Base-by-base conservation (phyloP, 2,888 invertebrate genomes). In the Eumacrocentrus americanus region DNA sequence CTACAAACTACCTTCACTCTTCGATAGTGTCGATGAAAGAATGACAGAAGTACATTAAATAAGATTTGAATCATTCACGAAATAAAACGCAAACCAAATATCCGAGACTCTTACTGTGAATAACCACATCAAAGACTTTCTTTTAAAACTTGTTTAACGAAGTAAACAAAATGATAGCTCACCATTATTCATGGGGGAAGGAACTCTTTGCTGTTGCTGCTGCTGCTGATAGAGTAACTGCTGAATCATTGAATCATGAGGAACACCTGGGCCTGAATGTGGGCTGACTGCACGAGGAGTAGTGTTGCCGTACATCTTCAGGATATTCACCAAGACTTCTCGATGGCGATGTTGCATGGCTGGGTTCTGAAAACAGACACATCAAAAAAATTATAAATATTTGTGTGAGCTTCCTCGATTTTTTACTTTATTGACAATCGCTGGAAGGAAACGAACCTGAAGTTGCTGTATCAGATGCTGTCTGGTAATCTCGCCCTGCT, bases 391-490 rank as follows among this genome's bases (percentile, higher is more conserved):
- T 16, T 20, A 20, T n/a, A 22, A 12, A 23, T 48, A n/a, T 38
- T n/a, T 35, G n/a, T n/a, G n/a, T n/a, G n/a, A n/a, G n/a, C 23
- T 40, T 23, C 14, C 46, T 14, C 1, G 14, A 25, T 37, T 35
- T 2, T 56, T 40, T 25, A 46, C 38, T 38, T 35, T n/a, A 42
- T 42, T n/a, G 5, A 37, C 16, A 38, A 40, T 12, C 53, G 29
- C 4, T 2, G 3, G 9, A 47, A 60, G 38, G 34, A 12, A 44
- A 54, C 62, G 37, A 65, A 83, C 83, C 71, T 84, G 84, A 57
- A 92, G 83, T 77, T 92, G 92, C 77, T 91, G 90, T 78, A 91
- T 87, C 68, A 92, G 81, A 74, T 91, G 88, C 72, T 89, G 88
- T 23, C 86, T 84, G 1, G 91, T 90, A 61, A 92, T 88, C 80